Conservation (phyloP, 2,888 invertebrate species). For the Lycocerus yunnanus region DNA sequence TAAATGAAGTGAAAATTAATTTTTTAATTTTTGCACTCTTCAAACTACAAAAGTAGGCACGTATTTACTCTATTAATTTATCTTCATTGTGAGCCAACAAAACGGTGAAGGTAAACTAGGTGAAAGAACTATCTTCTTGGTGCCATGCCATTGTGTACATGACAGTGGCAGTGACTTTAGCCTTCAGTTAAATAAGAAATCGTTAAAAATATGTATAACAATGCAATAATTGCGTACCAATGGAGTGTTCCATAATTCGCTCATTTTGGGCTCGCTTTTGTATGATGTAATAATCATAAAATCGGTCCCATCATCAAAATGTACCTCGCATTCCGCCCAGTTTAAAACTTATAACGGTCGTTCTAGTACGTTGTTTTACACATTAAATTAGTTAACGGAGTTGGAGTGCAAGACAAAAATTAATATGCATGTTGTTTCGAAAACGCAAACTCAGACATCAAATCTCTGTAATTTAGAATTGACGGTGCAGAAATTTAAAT, state of each 20-base stretch:
- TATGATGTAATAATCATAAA: not conserved
- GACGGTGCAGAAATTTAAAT: not conserved
- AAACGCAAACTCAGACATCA: not conserved
- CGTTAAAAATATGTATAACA: not conserved
- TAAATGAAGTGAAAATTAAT: not conserved
- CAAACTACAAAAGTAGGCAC: not conserved
- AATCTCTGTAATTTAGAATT: not conserved
- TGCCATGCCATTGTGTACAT: conserved; percentile 19
- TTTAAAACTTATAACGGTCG: not conserved
- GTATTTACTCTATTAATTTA: not conserved
- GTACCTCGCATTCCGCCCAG: not conserved
- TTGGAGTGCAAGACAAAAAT: not conserved
- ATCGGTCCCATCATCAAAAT: not conserved
- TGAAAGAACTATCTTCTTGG: conserved; percentile 24
- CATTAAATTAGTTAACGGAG: not conserved
- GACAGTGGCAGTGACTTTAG: conserved; percentile 17
- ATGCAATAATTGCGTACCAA: not conserved
- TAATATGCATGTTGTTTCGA: not conserved
- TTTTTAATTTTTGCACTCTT: not conserved
- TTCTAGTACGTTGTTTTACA: not conserved
- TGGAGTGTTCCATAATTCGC: not conserved
- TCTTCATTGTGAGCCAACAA: not conserved
- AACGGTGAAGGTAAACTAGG: conserved; percentile 22
- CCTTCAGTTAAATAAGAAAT: not conserved
- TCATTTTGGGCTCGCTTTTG: not conserved